Evolutionary conservation across 1,140 invertebrate genomes (phyloP).

Genomic region (Formica exsecta): DNA sequence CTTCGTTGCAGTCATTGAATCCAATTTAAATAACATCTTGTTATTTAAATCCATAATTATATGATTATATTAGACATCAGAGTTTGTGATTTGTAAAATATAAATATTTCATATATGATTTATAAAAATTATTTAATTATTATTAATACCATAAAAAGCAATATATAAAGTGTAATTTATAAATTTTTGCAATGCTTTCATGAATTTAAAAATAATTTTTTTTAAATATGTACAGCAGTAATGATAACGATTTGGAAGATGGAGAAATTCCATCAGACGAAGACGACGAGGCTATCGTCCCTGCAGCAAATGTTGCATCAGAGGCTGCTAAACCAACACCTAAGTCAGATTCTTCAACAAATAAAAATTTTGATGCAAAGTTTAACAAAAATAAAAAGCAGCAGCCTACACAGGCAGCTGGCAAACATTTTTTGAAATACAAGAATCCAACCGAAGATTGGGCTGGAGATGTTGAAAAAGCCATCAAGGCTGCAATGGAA

Average conservation of each 20-base stretch:
- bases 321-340: slow-evolving; percentile 74
- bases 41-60: not conserved
- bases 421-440: slow-evolving; percentile 79
- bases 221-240: slow-evolving; percentile 71
- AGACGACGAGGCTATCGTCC: slow-evolving; percentile 84
- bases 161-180: not conserved
- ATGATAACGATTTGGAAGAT: slow-evolving; percentile 88
- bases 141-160: slow-evolving; percentile 18
- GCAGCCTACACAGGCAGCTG: slow-evolving; percentile 57
- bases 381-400: slow-evolving; percentile 82
- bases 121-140: slow-evolving; percentile 7
- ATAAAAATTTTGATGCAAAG: slow-evolving; percentile 80
- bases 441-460: slow-evolving; percentile 90
- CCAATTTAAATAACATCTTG: not conserved
- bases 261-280: slow-evolving; percentile 89
- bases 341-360: slow-evolving; percentile 76
- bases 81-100: not conserved
- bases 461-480: slow-evolving; percentile 92
- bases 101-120: not conserved
- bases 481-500: slow-evolving; percentile 89
- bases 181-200: not conserved
- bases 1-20: slow-evolving; percentile 55
- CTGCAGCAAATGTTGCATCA: slow-evolving; percentile 51
- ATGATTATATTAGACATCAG: not conserved
- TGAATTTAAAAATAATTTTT: slow-evolving; percentile 10